Percentiles rank a stretch among this genome's conserved stretches.
These are phyloP conservation scores for Macaria notata DNA, from an alignment of 2,888 invertebrate genomes.

Conservation along the genomic window DNA sequence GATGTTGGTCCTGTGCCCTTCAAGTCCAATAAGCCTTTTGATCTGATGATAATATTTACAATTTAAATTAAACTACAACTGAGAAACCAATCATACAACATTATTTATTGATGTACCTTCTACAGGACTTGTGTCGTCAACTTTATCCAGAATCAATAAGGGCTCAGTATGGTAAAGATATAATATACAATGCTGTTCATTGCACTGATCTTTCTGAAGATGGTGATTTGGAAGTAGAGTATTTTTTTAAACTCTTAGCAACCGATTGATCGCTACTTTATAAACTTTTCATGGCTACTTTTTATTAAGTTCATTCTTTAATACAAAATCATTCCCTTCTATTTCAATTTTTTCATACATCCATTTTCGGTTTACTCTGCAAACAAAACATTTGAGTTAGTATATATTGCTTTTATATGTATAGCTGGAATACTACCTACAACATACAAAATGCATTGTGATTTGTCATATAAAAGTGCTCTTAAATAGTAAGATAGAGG, in stretches of 20 bases:
- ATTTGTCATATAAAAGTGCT: not conserved
- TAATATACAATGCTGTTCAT: slow-evolving; percentile 93
- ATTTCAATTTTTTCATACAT: slow-evolving; percentile 89
- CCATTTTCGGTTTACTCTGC: slow-evolving; percentile 88
- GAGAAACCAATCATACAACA: too few species aligned
- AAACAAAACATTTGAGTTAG: slow-evolving; percentile 33
- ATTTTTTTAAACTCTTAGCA: slow-evolving; percentile 87
- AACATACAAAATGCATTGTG: slow-evolving; percentile 1
- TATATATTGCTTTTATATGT: too few species aligned
- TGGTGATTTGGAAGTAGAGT: slow-evolving; percentile 89
- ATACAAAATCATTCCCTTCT: slow-evolving; percentile 88
- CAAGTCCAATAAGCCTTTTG: too few species aligned
- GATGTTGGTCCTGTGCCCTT: too few species aligned
- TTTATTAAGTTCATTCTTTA: slow-evolving; percentile 80
- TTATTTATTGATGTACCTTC: not conserved
- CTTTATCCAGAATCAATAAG: slow-evolving; percentile 91
- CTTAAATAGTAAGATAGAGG: too few species aligned
- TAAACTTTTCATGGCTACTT: slow-evolving; percentile 41
- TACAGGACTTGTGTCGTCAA: slow-evolving; percentile 77
- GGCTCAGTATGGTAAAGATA: slow-evolving; percentile 90
- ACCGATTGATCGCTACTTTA: slow-evolving; percentile 39
- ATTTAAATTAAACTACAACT: too few species aligned
- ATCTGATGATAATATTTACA: too few species aligned
- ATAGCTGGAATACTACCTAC: not conserved
- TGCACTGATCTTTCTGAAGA: slow-evolving; percentile 96